A percentile compares a stretch with the other conserved stretches of the same genome.
Conservation (phyloP, 2,888 invertebrate genomes). For the Hesperia comma region DNA sequence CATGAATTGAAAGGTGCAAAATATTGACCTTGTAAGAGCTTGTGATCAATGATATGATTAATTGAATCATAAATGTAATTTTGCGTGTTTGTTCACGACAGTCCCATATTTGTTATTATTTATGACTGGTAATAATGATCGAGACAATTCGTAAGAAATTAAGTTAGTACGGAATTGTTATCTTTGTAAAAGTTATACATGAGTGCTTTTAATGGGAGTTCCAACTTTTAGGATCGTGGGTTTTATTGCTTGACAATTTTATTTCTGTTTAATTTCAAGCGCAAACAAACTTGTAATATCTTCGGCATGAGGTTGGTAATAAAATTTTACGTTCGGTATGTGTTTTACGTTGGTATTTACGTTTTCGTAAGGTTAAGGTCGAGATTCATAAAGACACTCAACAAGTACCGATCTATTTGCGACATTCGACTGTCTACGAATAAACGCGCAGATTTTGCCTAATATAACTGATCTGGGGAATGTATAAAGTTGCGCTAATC, state of each 20-base stretch:
- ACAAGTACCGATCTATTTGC: background rate
- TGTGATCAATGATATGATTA: conserved; percentile 42
- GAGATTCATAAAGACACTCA: background rate
- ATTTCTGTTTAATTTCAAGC: conserved; percentile 20
- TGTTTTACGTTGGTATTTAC: background rate
- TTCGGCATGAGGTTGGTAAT: background rate
- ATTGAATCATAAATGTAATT: conserved; percentile 40
- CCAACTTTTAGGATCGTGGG: conserved; percentile 16
- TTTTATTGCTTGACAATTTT: conserved; percentile 25
- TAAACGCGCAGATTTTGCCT: background rate
- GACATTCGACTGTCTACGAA: conserved; percentile 1
- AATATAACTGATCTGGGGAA: conserved; percentile 1
- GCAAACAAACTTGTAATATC: conserved; percentile 1
- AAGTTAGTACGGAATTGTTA: conserved; percentile 16
- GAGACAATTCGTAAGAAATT: conserved; percentile 11
- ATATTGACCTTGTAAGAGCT: conserved; percentile 42
- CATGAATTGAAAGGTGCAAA: conserved; percentile 43
- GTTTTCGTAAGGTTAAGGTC: background rate
- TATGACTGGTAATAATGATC: conserved; percentile 41
- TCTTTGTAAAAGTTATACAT: conserved; percentile 29
- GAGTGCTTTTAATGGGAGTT: conserved; percentile 20
- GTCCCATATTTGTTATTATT: conserved; percentile 43
- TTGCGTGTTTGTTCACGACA: conserved; percentile 35
- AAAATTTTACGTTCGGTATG: background rate
- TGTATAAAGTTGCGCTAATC: conserved; percentile 9